These are phyloP conservation scores for Strigamia transsilvanica DNA, from an alignment of 2,888 invertebrate species.

Conservation along the genomic window DNA sequence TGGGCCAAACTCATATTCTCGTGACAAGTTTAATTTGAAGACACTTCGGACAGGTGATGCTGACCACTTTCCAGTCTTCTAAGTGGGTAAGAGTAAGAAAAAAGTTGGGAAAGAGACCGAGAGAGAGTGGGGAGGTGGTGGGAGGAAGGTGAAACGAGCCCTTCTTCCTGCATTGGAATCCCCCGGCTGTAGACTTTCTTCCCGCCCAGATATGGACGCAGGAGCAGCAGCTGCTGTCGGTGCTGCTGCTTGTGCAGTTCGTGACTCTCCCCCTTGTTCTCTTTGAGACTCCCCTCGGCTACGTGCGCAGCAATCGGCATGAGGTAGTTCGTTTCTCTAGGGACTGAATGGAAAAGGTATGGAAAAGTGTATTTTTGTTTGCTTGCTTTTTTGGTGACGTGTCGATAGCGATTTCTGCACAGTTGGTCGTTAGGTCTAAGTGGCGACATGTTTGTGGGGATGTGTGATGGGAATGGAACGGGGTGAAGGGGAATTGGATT, in stretches of 20 bases:
- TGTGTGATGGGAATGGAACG: not conserved
- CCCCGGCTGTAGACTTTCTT: constrained; percentile 16
- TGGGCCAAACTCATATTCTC: constrained; percentile 18
- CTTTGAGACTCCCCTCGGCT: constrained; percentile 22
- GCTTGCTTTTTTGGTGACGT: not conserved
- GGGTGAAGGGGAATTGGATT: not conserved
- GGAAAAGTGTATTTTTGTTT: not conserved
- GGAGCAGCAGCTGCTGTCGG: constrained; percentile 33
- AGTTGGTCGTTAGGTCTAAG: constrained; percentile 7
- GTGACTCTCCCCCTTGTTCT: constrained; percentile 31
- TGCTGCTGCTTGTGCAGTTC: constrained; percentile 20
- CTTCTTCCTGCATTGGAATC: constrained; percentile 27
- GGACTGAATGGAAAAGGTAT: constrained; percentile 7
- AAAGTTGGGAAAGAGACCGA: not conserved
- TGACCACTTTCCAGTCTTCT: not conserved
- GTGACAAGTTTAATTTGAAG: not conserved
- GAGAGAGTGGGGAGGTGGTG: not conserved
- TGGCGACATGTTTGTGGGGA: constrained; percentile 1
- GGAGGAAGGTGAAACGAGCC: not conserved
- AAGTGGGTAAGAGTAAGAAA: too few species aligned
- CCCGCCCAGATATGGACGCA: constrained; percentile 26
- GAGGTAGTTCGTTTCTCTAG: not conserved
- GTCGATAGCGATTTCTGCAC: constrained; percentile 3
- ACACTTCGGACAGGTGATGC: constrained; percentile 20
- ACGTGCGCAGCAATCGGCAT: constrained; percentile 35